A percentile compares a stretch with the other conserved stretches of the same genome.
phyloP scores from a whole-genome alignment of 2,113 vertebrate species.

The Pomatostomus ruficeps region DNA sequence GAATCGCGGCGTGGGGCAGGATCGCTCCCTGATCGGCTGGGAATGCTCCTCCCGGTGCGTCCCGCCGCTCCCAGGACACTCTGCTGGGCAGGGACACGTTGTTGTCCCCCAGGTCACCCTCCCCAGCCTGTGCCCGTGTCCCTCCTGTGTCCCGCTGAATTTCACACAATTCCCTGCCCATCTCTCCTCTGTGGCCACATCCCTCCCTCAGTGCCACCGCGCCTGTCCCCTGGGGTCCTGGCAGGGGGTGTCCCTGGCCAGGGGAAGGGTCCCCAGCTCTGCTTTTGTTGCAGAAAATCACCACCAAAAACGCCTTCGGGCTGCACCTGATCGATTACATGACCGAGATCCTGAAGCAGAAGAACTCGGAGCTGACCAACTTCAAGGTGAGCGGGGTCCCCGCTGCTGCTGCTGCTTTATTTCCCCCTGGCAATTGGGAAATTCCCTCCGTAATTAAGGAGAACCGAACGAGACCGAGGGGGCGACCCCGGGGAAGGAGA shows the following conservation, averaged over 20 bases:
- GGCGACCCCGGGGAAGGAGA: not conserved
- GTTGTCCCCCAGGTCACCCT: not conserved
- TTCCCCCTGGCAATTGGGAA: not conserved
- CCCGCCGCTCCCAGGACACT: not conserved
- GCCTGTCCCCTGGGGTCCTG: not conserved
- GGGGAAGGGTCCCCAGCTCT: not conserved
- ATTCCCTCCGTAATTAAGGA: too few relatives aligned
- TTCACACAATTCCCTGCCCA: not conserved
- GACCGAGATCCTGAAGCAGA: constrained; percentile 88
- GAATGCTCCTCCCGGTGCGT: not conserved
- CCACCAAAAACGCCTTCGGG: constrained; percentile 93
- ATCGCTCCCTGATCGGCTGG: not conserved
- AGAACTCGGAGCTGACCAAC: constrained; percentile 83
- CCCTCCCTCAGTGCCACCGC: not conserved
- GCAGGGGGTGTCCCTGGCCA: not conserved
- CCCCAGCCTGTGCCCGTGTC: not conserved
- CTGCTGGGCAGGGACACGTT: not conserved
- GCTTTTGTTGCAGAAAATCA: constrained; percentile 88
- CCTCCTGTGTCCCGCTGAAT: too few relatives aligned
- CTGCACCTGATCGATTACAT: constrained; percentile 95
- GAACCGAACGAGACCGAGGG: not conserved
- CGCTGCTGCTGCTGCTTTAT: not conserved
- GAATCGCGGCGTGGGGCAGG: too few relatives aligned
- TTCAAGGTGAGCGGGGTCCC: constrained; percentile 81
- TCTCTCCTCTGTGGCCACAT: accelerated